phyloP scores from a whole-genome alignment of 53 echinoderm and acorn worm genomes.

The Antedon mediterranea region DNA sequence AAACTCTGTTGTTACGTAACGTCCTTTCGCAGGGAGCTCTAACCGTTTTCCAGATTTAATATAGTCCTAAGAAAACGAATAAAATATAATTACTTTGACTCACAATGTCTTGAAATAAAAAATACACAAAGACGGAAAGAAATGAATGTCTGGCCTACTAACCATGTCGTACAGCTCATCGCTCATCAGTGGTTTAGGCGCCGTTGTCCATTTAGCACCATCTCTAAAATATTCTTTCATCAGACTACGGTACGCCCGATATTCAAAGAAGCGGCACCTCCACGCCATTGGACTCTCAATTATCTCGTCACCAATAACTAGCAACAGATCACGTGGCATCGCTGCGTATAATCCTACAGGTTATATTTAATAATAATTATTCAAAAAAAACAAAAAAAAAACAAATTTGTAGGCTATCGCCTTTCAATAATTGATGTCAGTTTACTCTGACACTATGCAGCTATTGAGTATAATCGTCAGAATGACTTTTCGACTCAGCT shows the following conservation, averaged over 20 bases:
- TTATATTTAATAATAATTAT: no score
- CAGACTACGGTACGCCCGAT: constrained; percentile 13
- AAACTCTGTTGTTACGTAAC: constrained; percentile 26
- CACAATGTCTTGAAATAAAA: no score
- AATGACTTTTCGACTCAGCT: no score
- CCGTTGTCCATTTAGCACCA: constrained; percentile 22
- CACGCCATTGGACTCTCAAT: constrained; percentile 28
- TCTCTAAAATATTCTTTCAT: constrained; percentile 23
- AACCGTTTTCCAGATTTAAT: neutral
- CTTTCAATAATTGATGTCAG: no score
- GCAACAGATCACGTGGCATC: constrained; percentile 21
- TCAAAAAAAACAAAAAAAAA: no score
- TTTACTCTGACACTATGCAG: no score
- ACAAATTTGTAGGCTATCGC: no score
- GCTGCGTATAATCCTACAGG: constrained; percentile 12
- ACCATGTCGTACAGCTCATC: constrained; percentile 31
- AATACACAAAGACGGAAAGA: no score
- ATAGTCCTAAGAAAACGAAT: neutral
- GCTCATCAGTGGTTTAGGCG: constrained; percentile 40
- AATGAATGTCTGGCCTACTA: no score
- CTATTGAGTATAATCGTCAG: no score
- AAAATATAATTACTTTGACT: no score
- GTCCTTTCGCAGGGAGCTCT: neutral
- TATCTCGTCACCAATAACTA: constrained; percentile 24
- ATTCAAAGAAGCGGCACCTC: constrained; percentile 22